A percentile compares a stretch with the other conserved stretches of the same genome.
Conservation (phyloP, 2,113 vertebrate species). For the Nipponia nippon region DNA sequence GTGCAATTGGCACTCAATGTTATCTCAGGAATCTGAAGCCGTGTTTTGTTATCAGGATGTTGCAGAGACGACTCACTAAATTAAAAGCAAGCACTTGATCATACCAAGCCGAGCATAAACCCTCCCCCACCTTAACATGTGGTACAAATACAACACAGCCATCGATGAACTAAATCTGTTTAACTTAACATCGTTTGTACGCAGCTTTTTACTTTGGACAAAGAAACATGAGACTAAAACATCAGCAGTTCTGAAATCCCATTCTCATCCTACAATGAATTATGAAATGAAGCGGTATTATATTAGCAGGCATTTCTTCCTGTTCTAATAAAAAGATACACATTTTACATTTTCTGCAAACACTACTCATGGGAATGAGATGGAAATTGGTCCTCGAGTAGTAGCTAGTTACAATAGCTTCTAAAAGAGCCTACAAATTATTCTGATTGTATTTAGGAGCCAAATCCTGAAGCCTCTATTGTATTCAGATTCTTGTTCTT, state of each 20-base stretch:
- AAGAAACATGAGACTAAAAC: slow-evolving; percentile 25
- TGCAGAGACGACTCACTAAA: slow-evolving; percentile 26
- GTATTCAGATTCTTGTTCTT: neutral
- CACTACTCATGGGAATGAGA: neutral
- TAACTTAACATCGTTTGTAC: neutral
- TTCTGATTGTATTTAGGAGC: slow-evolving; percentile 1
- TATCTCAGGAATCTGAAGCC: slow-evolving; percentile 47
- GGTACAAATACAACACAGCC: neutral
- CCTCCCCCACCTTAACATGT: neutral
- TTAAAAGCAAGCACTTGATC: slow-evolving; percentile 45
- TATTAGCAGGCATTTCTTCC: slow-evolving; percentile 25
- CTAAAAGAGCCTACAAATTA: slow-evolving; percentile 5
- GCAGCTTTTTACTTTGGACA: neutral
- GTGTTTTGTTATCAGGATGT: slow-evolving; percentile 36
- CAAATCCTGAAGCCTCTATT: neutral
- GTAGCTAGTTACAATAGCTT: slow-evolving; percentile 15
- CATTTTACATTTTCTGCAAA: slow-evolving; percentile 30
- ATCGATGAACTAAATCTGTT: neutral
- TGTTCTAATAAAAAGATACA: slow-evolving; percentile 14
- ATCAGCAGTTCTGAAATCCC: slow-evolving; percentile 2
- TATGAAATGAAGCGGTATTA: neutral
- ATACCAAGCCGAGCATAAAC: neutral
- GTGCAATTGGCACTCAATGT: slow-evolving; percentile 4
- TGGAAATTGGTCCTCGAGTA: neutral
- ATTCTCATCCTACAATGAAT: neutral